phyloP scores from a whole-genome alignment of 2,797 vertebrate species.

The Myotis daubentonii region DNA sequence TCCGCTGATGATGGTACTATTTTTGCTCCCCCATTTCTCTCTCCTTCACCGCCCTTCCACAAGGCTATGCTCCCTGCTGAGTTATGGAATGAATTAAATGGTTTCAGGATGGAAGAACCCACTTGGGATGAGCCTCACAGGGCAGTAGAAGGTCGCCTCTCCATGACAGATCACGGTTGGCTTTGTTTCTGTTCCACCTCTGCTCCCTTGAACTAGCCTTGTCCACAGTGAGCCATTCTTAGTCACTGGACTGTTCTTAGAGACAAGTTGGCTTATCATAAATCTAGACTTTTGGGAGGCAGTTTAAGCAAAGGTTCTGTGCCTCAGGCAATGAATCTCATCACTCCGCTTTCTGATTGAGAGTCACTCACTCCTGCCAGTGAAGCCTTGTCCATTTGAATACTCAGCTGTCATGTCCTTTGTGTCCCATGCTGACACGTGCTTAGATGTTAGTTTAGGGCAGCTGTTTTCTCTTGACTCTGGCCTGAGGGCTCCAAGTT shows the following conservation, averaged over 20 bases:
- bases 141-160: neutral
- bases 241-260: neutral
- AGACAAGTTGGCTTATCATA: neutral
- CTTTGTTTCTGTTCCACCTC: neutral
- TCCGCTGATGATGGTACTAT: neutral
- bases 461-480: neutral
- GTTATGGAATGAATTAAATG: neutral
- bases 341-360: neutral
- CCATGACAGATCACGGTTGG: neutral
- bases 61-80: neutral
- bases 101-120: neutral
- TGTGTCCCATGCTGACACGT: neutral
- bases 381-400: slow-evolving; percentile 8
- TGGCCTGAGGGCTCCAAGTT: neutral
- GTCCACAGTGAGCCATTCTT: neutral
- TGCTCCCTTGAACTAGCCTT: slow-evolving; percentile 1
- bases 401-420: neutral
- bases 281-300: neutral
- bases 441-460: neutral
- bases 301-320: slow-evolving; percentile 13
- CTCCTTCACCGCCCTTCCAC: neutral
- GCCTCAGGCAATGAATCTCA: slow-evolving; percentile 31
- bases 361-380: slow-evolving; percentile 1
- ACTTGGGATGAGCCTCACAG: neutral
- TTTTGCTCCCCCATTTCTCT: neutral